Percentiles rank a stretch among this genome's conserved stretches.
Evolutionary conservation across 2,888 invertebrate species (phyloP).

Genomic region (Branchinecta sandiegonensis): DNA sequence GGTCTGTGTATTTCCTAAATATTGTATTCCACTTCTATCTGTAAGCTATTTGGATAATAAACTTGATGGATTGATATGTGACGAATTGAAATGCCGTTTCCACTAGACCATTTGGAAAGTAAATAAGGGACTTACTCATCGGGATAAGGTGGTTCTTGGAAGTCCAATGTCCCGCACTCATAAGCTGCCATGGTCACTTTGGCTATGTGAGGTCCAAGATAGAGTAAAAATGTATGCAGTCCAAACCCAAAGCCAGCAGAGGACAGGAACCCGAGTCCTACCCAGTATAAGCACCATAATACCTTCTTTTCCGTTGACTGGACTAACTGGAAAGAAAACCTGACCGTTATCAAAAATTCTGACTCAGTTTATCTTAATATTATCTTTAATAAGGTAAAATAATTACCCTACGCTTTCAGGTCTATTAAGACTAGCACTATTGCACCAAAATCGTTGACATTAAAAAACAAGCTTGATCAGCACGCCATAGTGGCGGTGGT

Average conservation of each 20-base stretch:
- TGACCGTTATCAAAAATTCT: background rate
- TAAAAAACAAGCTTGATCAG: too few species aligned
- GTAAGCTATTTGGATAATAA: too few species aligned
- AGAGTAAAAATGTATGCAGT: slow-evolving; percentile 93
- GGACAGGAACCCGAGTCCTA: slow-evolving; percentile 82
- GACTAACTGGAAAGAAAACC: slow-evolving; percentile 30
- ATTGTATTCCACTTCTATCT: too few species aligned
- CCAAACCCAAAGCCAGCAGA: slow-evolving; percentile 97
- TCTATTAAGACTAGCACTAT: too few species aligned
- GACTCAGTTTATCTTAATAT: background rate
- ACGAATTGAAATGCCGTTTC: too few species aligned
- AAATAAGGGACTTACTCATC: slow-evolving; percentile 54
- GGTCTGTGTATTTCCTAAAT: too few species aligned
- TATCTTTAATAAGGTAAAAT: too few species aligned
- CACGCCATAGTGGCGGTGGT: too few species aligned
- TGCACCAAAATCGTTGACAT: too few species aligned
- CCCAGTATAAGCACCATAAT: slow-evolving; percentile 76
- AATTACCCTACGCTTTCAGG: too few species aligned
- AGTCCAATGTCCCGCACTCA: slow-evolving; percentile 85
- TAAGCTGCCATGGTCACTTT: slow-evolving; percentile 94
- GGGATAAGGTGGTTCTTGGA: slow-evolving; percentile 96
- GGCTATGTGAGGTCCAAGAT: slow-evolving; percentile 98
- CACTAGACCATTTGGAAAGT: background rate
- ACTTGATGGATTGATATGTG: too few species aligned
- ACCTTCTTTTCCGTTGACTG: slow-evolving; percentile 33